Percentiles rank a stretch among this genome's conserved stretches.
These are phyloP conservation scores for Eupithecia vulgata DNA, from an alignment of 2,888 invertebrate genomes.

Conservation along the genomic window DNA sequence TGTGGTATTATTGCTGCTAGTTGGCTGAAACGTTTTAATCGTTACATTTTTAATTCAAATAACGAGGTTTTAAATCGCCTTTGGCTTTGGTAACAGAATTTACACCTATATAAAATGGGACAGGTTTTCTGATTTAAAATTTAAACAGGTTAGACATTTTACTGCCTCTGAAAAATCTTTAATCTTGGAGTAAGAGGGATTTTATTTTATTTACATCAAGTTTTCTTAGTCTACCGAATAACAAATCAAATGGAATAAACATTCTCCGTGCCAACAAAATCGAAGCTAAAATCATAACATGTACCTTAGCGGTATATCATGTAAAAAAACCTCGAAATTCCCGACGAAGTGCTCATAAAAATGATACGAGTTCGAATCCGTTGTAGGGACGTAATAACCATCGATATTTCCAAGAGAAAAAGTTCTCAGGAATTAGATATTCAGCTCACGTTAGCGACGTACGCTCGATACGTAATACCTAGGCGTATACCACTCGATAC, in stretches of 20 bases:
- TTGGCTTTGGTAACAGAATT: conserved; percentile 17
- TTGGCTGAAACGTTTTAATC: conserved; percentile 33
- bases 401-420: conserved; percentile 44
- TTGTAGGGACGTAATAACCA: conserved; percentile 40
- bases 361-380: conserved; percentile 42
- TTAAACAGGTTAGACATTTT: not conserved
- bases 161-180: not conserved
- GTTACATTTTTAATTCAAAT: conserved; percentile 32
- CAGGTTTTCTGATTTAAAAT: not conserved
- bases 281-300: conserved; percentile 10
- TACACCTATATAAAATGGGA: not conserved
- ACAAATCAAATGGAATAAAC: not conserved
- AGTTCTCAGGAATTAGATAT: conserved; percentile 45
- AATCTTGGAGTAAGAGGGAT: not conserved
- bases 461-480: conserved; percentile 39
- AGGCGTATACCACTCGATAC: conserved; percentile 32
- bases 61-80: conserved; percentile 26
- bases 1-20: conserved; percentile 35
- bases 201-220: not conserved
- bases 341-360: conserved; percentile 43
- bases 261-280: not conserved
- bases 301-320: conserved; percentile 18
- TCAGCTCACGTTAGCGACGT: conserved; percentile 41
- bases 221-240: not conserved
- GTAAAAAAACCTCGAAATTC: conserved; percentile 35